Base-by-base conservation (phyloP, 2,797 vertebrate species). In the Melanogrammus aeglefinus region DNA sequence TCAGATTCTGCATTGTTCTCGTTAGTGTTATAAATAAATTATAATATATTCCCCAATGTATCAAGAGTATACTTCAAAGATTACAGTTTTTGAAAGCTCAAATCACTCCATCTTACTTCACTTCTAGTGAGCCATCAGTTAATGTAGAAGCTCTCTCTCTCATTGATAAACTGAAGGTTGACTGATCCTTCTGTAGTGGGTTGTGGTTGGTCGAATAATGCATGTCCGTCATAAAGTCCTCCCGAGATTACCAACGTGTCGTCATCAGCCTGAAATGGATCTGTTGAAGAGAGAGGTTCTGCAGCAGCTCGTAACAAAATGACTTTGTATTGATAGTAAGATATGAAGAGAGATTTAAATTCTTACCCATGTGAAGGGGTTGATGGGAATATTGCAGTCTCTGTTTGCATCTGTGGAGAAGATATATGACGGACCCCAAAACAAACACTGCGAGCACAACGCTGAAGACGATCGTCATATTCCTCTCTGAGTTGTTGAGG, bases 181-280 rank as follows among this genome's bases (percentile, higher is more conserved):
- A 94, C 91, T 36, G 92, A 85, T 74, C 86, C 79, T 3, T 94
- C 90, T 16, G 86, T 87, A 31, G 86, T 81, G 76, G 57, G 82
- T 75, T 88, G 90, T 76, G 93, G 89, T 72, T 86, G 36, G 80
- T 95, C 93, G 33, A 92, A 92, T 86, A 94, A 92, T 47, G 89
- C 81, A 81, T 93, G 89, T 76, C 86, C 92, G 76, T 95, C 92
- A 74, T 95, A 93, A 77, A 95, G 93, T 81, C 92, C 93, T 86
- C 93, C 91, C 81, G 95, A 94, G 88, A 95, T 93, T 1, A 93
- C 87, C 1, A 94, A 90, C 2, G 92, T 94, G 86, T 95, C 94
- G 14, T 94, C 88, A 13, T 91, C 85, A 70, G 86, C 77, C 21
- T 66, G 76, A 74, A 92, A 93, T 41, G 78, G 81, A 86, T 90